Base-by-base conservation (phyloP, 2,113 vertebrate species). In the Nothobranchius kuhntae region DNA sequence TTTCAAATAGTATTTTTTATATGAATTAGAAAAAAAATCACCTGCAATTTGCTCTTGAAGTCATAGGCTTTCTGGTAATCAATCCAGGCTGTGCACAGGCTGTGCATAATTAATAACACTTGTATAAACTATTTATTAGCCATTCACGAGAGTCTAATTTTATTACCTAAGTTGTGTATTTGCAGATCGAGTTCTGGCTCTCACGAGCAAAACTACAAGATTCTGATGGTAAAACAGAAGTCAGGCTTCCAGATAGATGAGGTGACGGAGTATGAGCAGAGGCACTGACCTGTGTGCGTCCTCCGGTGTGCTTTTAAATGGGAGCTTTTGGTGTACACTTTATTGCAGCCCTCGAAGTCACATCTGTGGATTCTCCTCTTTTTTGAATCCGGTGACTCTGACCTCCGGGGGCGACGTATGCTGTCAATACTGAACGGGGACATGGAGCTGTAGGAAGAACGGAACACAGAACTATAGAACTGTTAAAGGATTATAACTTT, bases 321-420 rank as follows among this genome's bases (percentile, higher is more conserved):
- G 75, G 98, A 99, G 86, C 98, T 99, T 92, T 99, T 99, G 60
- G 98, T 99, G 90, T 99, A 99, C 1, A 99, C 98, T 88, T 99
- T 99, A 94, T 99, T 99, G 93, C 97, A 99, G 73, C 98, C 98
- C 77, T 99, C 96, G 73, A 99, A 99, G 90, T 99, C 98, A 91
- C 98, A 99, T 83, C 97, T 92, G 90, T 99, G 98, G 90, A 99
- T 99, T 77, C 98, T 96, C 54, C 98, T 93, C 86, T 98, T 98
- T 89, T 97, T 95, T 75, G 97, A 98, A 85, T 99, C 98, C 0
- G 98, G 98, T 17, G 97, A 98, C 86, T 99, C 98, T 13, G 97
- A 98, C 83, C 95, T 94, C 74, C 95, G 93, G 72, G 96, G 96
- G 80, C 96, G 96, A 74, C 97, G 95, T 92, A 98, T 96, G 93